Base-by-base conservation (phyloP, 2,113 vertebrate species). In the Vulpes vulpes region DNA sequence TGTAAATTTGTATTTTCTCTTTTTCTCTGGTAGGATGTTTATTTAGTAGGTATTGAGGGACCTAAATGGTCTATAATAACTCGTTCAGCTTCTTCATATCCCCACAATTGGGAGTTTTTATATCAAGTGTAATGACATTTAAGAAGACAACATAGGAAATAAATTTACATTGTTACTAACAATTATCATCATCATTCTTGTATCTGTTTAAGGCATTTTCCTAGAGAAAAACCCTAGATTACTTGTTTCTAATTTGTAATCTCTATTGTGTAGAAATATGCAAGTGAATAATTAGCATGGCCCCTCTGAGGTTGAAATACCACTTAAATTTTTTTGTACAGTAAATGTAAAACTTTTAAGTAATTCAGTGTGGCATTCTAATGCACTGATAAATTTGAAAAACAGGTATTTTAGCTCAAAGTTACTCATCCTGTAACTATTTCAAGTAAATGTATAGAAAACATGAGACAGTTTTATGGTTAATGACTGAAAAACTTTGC, bases 171-270 rank as follows among this genome's bases (percentile, higher is more conserved):
- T 89, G 32, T 83, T 38, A 78, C 73, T 86, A 60, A 74, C 30
- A 64, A 38, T 69, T 65, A 5, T 49, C 25, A 30, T 82, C 57
- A 79, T 88, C 27, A 76, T 10, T 51, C 95, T 95, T 83, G 2
- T 0, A 62, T 62, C 69, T 76, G 16, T 84, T 96, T 95, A 97
- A 93, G 55, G 30, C 87, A 86, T 93, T 96, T 91, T 96, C 69
- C 65, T 69, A 55, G 65, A 87, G 69, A 87, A 62, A 19, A 94
- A 53, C 83, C 95, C 85, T 83, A 97, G 96, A 97, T 90, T 94
- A 95, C 55, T 97, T 95, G 64, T 53, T 96, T 93, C 43, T 69
- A 79, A 78, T 88, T 82, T 96, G 20, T 57, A 79, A 92, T 60
- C 86, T 86, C 83, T 79, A 49, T 60, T 92, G 35, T 49, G 17